Percentiles rank a stretch among this genome's conserved stretches.
Evolutionary conservation across 2,113 vertebrate genomes (phyloP).

Genomic region (Poecilia latipinna): DNA sequence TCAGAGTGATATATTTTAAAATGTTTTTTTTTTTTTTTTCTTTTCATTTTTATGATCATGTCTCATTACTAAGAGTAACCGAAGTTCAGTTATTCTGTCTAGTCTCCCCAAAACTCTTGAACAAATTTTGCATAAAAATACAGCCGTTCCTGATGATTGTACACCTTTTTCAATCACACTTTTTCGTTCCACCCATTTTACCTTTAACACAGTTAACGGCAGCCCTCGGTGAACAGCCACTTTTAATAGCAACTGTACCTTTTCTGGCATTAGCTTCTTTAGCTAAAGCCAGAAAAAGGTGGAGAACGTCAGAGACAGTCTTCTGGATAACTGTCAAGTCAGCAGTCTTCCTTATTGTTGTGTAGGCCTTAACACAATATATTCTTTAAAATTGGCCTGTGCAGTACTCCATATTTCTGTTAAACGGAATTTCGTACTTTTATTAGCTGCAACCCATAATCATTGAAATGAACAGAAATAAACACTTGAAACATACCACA

Average conservation of each 20-base stretch:
- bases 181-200: background rate
- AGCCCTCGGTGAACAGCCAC: background rate
- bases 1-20: background rate
- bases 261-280: background rate
- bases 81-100: background rate
- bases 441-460: background rate
- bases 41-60: too few relatives aligned
- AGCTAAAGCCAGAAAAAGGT: too few relatives aligned
- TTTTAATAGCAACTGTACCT: background rate
- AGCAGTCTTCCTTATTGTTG: background rate
- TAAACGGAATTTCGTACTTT: background rate
- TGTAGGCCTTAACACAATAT: background rate
- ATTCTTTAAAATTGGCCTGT: background rate
- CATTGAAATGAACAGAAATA: background rate
- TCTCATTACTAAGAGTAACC: background rate
- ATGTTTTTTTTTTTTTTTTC: too few relatives aligned
- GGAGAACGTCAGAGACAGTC: background rate
- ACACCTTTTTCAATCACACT: background rate
- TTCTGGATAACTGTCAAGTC: background rate
- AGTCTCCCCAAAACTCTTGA: background rate
- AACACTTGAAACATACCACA: background rate
- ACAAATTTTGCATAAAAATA: background rate
- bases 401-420: background rate
- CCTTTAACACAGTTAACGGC: background rate
- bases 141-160: background rate